A percentile compares a stretch with the other conserved stretches of the same genome.
Conservation (phyloP, 2,797 vertebrate genomes). For the Macropus fuliginosus region DNA sequence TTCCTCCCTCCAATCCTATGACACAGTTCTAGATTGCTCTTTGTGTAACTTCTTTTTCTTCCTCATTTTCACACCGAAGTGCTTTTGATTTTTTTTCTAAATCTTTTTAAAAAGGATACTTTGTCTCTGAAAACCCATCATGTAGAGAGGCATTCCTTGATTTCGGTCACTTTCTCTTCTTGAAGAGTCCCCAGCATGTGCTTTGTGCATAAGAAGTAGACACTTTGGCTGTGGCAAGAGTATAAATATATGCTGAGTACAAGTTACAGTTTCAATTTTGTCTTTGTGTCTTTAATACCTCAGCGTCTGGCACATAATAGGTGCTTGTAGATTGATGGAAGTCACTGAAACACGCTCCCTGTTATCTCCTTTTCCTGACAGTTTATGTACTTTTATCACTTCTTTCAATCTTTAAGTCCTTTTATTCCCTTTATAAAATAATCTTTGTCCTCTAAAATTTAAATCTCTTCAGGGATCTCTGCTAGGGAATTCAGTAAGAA, state of each 20-base stretch:
- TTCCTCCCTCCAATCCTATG: background rate
- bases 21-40: background rate
- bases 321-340: background rate
- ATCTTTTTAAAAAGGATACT: background rate
- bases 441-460: background rate
- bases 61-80: background rate
- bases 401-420: background rate
- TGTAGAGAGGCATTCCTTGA: background rate
- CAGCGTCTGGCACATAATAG: background rate
- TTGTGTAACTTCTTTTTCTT: background rate
- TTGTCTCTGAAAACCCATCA: background rate
- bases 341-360: background rate
- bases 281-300: background rate
- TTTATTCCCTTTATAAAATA: background rate
- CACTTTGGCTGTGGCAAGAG: background rate
- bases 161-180: background rate
- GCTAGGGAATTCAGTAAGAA: too few species aligned
- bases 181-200: background rate
- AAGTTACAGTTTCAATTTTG: background rate
- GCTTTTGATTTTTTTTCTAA: background rate
- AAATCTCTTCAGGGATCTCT: background rate
- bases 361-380: background rate
- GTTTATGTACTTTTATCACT: background rate
- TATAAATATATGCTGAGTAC: background rate
- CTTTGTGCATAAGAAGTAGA: background rate